Evolutionary conservation across 1,140 invertebrate genomes (phyloP).

Genomic region (Zaprionus kolodkinae): DNA sequence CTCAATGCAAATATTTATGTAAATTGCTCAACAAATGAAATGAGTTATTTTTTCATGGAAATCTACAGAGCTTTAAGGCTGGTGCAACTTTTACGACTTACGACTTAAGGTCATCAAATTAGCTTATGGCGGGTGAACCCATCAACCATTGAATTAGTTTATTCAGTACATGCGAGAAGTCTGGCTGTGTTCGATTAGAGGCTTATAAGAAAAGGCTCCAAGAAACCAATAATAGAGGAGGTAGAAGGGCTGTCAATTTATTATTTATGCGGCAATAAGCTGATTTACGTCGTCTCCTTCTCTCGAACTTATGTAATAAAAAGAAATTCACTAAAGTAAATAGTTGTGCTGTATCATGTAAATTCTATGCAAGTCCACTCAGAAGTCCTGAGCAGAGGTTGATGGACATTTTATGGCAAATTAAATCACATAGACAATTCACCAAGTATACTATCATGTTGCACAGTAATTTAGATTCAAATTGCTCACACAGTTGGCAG

Average conservation of each 20-base stretch:
- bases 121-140: slow-evolving; percentile 43
- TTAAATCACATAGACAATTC: not conserved
- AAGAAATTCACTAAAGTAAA: not conserved
- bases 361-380: not conserved
- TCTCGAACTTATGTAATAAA: not conserved
- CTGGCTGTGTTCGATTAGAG: slow-evolving; percentile 51
- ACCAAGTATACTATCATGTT: slow-evolving; percentile 42
- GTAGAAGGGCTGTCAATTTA: slow-evolving; percentile 47
- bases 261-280: slow-evolving; percentile 64
- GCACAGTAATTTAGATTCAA: slow-evolving; percentile 50
- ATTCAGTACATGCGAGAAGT: not conserved
- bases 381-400: not conserved
- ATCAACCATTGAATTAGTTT: not conserved
- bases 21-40: slow-evolving; percentile 34
- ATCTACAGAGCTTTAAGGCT: not conserved
- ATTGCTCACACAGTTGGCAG: slow-evolving; percentile 64
- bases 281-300: slow-evolving; percentile 32
- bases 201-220: slow-evolving; percentile 25
- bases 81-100: not conserved
- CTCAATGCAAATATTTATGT: slow-evolving; percentile 66
- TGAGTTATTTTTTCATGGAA: slow-evolving; percentile 43
- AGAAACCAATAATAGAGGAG: slow-evolving; percentile 10
- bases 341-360: not conserved
- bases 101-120: slow-evolving; percentile 58
- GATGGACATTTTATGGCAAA: slow-evolving; percentile 4